phyloP scores from a whole-genome alignment of 1,140 invertebrate species.

The Anagrus nilaparvatae region DNA sequence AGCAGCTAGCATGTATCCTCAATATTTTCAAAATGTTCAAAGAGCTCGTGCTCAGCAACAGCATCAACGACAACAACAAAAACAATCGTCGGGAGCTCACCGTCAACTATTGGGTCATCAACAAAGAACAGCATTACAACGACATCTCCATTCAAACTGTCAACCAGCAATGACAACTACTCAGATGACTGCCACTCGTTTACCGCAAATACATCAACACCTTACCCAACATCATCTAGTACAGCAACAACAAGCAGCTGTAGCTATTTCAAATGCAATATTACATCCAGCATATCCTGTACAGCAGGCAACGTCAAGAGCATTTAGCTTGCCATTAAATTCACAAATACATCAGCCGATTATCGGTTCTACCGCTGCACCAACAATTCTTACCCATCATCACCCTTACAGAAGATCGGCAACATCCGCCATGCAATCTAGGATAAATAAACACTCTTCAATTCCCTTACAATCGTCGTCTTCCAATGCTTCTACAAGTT shows the following conservation, averaged over 20 bases:
- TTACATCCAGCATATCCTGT: slow-evolving; percentile 17
- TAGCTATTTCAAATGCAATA: slow-evolving; percentile 19
- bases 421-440: slow-evolving; percentile 13
- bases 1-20: slow-evolving; percentile 19
- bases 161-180: slow-evolving; percentile 27
- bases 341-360: slow-evolving; percentile 22
- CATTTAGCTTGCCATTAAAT: not conserved
- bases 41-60: slow-evolving; percentile 13
- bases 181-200: too few relatives aligned
- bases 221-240: slow-evolving; percentile 23
- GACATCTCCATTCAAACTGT: slow-evolving; percentile 3
- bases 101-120: too few relatives aligned
- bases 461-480: slow-evolving; percentile 6
- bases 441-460: slow-evolving; percentile 9
- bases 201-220: slow-evolving; percentile 23
- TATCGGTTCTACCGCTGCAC: slow-evolving; percentile 17
- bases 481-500: slow-evolving; percentile 1
- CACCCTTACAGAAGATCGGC: slow-evolving; percentile 11
- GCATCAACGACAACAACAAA: not conserved
- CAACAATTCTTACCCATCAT: not conserved
- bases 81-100: too few relatives aligned
- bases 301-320: slow-evolving; percentile 12
- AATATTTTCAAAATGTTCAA: slow-evolving; percentile 9
- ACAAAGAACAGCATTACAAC: too few relatives aligned
- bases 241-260: slow-evolving; percentile 18